These are phyloP conservation scores for Diploptera punctata DNA, from an alignment of 2,888 invertebrate genomes.

Conservation along the genomic window DNA sequence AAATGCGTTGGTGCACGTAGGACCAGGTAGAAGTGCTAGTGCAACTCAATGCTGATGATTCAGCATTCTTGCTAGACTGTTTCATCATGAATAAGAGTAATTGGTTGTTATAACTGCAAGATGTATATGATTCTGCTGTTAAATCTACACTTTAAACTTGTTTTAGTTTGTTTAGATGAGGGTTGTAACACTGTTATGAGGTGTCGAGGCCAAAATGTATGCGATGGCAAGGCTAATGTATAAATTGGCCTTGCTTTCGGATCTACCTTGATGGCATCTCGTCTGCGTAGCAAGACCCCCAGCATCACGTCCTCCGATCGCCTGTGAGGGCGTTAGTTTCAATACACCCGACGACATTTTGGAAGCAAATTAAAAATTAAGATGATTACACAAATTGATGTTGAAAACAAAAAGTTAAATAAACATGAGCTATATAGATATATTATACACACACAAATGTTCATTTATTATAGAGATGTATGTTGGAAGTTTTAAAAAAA, in stretches of 20 bases:
- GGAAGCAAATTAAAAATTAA: conserved; percentile 36
- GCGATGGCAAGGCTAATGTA: background rate
- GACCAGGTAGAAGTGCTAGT: conserved; percentile 44
- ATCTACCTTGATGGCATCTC: conserved; percentile 14
- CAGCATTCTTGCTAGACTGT: conserved; percentile 44
- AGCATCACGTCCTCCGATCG: conserved; percentile 23
- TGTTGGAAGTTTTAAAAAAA: conserved; percentile 43
- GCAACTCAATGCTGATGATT: conserved; percentile 43
- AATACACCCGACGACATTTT: conserved; percentile 33
- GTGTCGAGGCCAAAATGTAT: background rate
- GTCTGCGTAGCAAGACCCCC: conserved; percentile 24
- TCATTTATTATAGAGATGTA: conserved; percentile 44
- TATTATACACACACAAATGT: conserved; percentile 42
- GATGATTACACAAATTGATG: conserved; percentile 18
- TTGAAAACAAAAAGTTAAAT: conserved; percentile 38
- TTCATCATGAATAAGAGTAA: conserved; percentile 44
- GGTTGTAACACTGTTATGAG: conserved; percentile 44
- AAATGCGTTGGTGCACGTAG: conserved; percentile 40
- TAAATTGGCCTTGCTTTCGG: conserved; percentile 11
- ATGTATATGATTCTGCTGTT: conserved; percentile 47
- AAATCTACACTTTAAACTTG: conserved; percentile 46
- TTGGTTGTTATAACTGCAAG: conserved; percentile 46
- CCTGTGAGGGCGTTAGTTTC: conserved; percentile 27
- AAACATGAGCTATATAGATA: conserved; percentile 40
- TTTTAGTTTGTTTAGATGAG: conserved; percentile 45